Evolutionary conservation across 2,797 vertebrate genomes (phyloP).

Genomic region (Brachyalestes nurse): DNA sequence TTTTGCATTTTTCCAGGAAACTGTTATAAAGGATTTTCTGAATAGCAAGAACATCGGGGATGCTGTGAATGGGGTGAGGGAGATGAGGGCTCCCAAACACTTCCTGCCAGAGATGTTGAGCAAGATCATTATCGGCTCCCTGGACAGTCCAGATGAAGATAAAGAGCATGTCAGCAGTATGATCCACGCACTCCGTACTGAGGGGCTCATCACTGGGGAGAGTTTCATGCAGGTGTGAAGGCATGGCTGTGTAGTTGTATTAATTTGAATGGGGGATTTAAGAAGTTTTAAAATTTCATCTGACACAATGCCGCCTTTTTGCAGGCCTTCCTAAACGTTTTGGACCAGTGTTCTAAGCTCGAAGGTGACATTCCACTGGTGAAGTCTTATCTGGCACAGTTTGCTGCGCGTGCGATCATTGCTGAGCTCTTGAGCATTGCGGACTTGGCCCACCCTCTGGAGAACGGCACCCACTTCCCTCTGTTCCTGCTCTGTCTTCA

Average conservation of each 20-base stretch:
- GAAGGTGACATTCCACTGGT: conserved; percentile 95
- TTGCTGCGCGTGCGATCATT: conserved; percentile 93
- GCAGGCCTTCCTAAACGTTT: conserved; percentile 90
- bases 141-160: conserved; percentile 92
- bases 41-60: conserved; percentile 88
- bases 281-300: no score
- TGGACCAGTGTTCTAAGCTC: conserved; percentile 98
- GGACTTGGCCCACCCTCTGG: conserved; percentile 93
- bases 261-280: no score
- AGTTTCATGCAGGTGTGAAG: conserved; percentile 93
- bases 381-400: conserved; percentile 97
- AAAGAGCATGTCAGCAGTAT: conserved; percentile 92
- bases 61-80: conserved; percentile 87
- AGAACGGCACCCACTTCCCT: conserved; percentile 97
- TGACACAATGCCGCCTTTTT: neutral
- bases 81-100: conserved; percentile 96
- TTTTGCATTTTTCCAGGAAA: conserved; percentile 77
- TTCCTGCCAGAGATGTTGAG: conserved; percentile 98
- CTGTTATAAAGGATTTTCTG: conserved; percentile 89
- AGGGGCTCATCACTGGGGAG: conserved; percentile 92
- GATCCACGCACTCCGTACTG: conserved; percentile 88
- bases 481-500: conserved; percentile 99
- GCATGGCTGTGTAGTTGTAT: neutral
- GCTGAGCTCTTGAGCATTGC: conserved; percentile 94
- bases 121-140: conserved; percentile 89